Percentiles rank a stretch among this genome's conserved stretches.
phyloP scores from a whole-genome alignment of 2,797 vertebrate genomes.

The Gadopsis bispinosus region DNA sequence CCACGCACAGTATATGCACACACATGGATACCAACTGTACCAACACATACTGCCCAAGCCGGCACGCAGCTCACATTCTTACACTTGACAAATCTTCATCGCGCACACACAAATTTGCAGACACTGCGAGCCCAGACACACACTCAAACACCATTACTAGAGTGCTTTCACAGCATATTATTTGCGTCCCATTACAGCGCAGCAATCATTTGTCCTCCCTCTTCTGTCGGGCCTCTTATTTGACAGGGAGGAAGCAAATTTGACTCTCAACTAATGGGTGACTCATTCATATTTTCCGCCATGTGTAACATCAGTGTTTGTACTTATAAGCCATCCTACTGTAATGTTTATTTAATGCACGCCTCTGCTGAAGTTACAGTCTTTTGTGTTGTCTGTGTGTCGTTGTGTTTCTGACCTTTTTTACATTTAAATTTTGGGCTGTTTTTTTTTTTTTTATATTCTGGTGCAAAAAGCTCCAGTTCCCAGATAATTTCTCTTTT shows the following conservation, averaged over 20 bases:
- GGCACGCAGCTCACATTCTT: conserved; percentile 25
- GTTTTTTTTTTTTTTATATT: conserved; percentile 19
- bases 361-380: conserved; percentile 20
- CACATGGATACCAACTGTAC: conserved; percentile 5
- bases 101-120: conserved; percentile 11
- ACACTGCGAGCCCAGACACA: conserved; percentile 15
- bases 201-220: conserved; percentile 36
- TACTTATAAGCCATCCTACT: conserved; percentile 36
- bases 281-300: conserved; percentile 46
- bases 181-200: conserved; percentile 41
- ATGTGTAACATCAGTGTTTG: conserved; percentile 41
- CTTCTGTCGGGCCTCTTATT: conserved; percentile 23
- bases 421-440: conserved; percentile 1
- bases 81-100: conserved; percentile 18
- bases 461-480: conserved; percentile 38
- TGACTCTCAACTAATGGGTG: conserved; percentile 34
- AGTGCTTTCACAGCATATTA: conserved; percentile 42
- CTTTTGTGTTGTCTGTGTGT: background rate
- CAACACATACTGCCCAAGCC: conserved; percentile 9
- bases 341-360: conserved; percentile 46
- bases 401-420: conserved; percentile 6
- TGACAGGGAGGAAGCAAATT: conserved; percentile 51
- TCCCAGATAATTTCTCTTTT: conserved; percentile 1
- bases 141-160: conserved; percentile 36
- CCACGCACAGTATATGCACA: conserved; percentile 1